Conservation (phyloP, 2,888 invertebrate species). For the Caprella mutica region DNA sequence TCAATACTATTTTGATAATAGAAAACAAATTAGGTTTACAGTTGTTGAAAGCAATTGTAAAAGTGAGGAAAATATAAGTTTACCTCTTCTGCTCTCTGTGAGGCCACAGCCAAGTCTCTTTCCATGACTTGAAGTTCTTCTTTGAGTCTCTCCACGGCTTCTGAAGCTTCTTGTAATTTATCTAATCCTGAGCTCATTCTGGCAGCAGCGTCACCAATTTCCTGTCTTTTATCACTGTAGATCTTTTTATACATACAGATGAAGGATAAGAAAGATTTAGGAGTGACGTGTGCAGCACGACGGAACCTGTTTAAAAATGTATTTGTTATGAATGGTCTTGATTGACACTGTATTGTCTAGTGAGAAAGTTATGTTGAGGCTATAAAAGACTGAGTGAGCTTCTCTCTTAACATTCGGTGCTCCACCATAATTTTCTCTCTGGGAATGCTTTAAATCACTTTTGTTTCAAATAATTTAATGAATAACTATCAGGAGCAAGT, state of each 20-base stretch:
- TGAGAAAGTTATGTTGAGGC: too few species aligned
- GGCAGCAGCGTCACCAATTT: conserved; percentile 75
- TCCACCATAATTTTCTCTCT: too few species aligned
- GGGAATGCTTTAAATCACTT: too few species aligned
- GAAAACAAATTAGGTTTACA: too few species aligned
- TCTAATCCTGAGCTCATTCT: conserved; percentile 93
- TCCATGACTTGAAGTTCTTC: conserved; percentile 90
- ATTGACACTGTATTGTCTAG: too few species aligned
- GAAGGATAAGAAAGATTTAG: conserved; percentile 91
- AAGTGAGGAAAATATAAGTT: neutral
- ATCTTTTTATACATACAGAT: conserved; percentile 90
- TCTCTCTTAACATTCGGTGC: too few species aligned
- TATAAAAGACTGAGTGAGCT: too few species aligned
- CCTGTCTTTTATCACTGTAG: conserved; percentile 75
- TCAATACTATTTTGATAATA: too few species aligned
- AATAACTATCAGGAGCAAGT: too few species aligned
- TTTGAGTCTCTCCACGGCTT: conserved; percentile 80
- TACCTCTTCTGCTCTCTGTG: conserved; percentile 79
- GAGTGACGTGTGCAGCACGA: conserved; percentile 89
- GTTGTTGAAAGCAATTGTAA: neutral
- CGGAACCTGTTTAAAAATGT: conserved; percentile 56
- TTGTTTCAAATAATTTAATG: too few species aligned
- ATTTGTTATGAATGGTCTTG: too few species aligned
- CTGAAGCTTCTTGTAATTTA: conserved; percentile 88
- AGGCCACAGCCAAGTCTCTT: conserved; percentile 80